These are phyloP conservation scores for Leptopilina syphax DNA, from an alignment of 2,888 invertebrate genomes.

Conservation along the genomic window DNA sequence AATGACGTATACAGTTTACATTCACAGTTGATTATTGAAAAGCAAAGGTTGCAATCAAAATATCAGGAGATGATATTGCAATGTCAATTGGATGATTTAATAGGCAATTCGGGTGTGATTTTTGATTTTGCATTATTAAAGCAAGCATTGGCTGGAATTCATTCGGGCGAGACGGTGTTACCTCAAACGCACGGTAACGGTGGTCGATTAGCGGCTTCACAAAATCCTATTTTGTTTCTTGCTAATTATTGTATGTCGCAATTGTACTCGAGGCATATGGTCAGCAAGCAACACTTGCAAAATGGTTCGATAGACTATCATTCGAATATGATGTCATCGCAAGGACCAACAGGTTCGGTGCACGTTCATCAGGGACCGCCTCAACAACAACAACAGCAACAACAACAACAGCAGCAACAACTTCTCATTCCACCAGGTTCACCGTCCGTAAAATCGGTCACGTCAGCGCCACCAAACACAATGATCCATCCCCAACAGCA, in stretches of 20 bases:
- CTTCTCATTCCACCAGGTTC: conserved; percentile 73
- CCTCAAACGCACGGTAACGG: conserved; percentile 67
- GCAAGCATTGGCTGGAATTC: conserved; percentile 82
- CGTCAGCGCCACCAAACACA: conserved; percentile 67
- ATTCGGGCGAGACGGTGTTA: conserved; percentile 79
- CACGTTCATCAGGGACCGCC: conserved; percentile 75
- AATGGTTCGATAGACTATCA: conserved; percentile 78
- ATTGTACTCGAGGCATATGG: conserved; percentile 82
- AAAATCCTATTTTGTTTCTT: conserved; percentile 85
- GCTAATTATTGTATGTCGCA: conserved; percentile 89
- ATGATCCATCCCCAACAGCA: conserved; percentile 70
- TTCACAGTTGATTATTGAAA: conserved; percentile 81
- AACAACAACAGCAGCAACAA: conserved; percentile 64
- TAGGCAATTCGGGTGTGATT: conserved; percentile 82
- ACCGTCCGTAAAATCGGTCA: conserved; percentile 69
- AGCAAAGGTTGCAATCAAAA: conserved; percentile 83
- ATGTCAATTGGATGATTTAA: conserved; percentile 84
- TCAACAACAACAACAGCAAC: conserved; percentile 68
- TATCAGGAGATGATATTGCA: conserved; percentile 86
- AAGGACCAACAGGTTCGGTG: conserved; percentile 71
- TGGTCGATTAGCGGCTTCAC: conserved; percentile 76
- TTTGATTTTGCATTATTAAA: conserved; percentile 84
- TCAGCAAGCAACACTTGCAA: conserved; percentile 79
- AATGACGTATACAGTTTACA: conserved; percentile 82
- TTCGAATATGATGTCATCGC: conserved; percentile 67